Evolutionary conservation across 2,888 invertebrate species (phyloP), one percentile per base, ranked within the genome.

Genomic region (Thalpophila matura): DNA sequence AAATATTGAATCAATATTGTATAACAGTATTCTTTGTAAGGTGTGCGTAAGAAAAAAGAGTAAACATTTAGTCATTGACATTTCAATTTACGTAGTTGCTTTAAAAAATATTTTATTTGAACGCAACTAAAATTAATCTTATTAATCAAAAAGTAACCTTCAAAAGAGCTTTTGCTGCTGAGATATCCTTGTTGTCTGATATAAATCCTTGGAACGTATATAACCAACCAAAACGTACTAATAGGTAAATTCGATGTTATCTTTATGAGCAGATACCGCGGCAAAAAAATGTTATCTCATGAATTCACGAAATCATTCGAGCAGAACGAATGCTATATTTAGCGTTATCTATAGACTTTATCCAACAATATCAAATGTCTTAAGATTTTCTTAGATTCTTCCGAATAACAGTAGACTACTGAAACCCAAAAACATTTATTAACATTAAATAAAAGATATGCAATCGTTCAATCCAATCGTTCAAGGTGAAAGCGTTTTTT

Each of bases 401-500:
- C 2, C 42, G 35, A 40, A 50, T 6, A 6, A 22, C 14, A 29
- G 16, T 9, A 24, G 5, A 22, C 14, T 31, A n/a, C 24, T 37
- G 33, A 66, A 65, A 53, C 24, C 31, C 24, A 57, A n/a, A 65
- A 49, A 43, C 6, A 38, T n/a, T n/a, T 37, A 62, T 42, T 12
- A 47, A 10, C 3, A 26, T 33, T n/a, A 33, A 33, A 33, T 31
- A 26, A 55, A 31, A n/a, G n/a, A 47, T 47, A 74, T 74, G 43
- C 38, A 70, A 70, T 74, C 46, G 29, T 43, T 37, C 29, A 50
- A 54, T 46, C 47, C 67, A 49, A 81, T 75, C 79, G 78, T 91
- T 91, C 92, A 92, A 93, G 91, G 91, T 90, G 84, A 92, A 82
- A 80, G 69, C 74, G 79, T 80, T 85, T 83, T 86, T 66, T 68